These are phyloP conservation scores for Dipodomys spectabilis DNA, from an alignment of 2,113 vertebrate genomes.

Conservation along the genomic window DNA sequence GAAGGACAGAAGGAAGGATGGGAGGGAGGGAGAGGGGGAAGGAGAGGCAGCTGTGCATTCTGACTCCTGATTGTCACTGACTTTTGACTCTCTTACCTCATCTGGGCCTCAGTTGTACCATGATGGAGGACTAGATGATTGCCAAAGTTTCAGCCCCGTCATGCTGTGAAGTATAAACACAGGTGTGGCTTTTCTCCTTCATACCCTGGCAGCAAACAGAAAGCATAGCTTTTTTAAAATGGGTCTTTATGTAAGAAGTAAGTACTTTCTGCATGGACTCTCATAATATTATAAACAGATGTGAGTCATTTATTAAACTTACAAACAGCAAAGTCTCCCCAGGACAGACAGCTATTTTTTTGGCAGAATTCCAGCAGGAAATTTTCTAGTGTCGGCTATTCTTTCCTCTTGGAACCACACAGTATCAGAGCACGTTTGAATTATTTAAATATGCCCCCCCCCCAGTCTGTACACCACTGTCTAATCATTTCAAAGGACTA, in stretches of 20 bases:
- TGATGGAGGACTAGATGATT: not conserved
- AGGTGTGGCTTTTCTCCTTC: slow-evolving; percentile 11
- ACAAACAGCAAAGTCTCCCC: slow-evolving; percentile 70
- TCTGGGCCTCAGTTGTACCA: not conserved
- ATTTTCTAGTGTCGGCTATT: slow-evolving; percentile 70
- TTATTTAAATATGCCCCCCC: slow-evolving; percentile 69
- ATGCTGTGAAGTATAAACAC: not conserved
- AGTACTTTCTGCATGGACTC: slow-evolving; percentile 32
- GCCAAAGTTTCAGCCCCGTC: not conserved
- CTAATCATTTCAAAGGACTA: slow-evolving; percentile 75
- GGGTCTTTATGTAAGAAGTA: slow-evolving; percentile 17
- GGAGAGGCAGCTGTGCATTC: too few relatives aligned
- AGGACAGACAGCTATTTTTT: slow-evolving; percentile 61
- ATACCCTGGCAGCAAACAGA: slow-evolving; percentile 47
- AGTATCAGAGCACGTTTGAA: slow-evolving; percentile 65
- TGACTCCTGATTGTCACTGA: not conserved
- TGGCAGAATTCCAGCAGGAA: slow-evolving; percentile 83
- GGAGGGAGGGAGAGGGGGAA: too few relatives aligned
- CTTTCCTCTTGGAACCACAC: slow-evolving; percentile 63
- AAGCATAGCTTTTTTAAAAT: slow-evolving; percentile 48
- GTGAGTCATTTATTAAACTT: slow-evolving; percentile 78
- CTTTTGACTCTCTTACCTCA: not conserved
- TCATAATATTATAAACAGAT: slow-evolving; percentile 78
- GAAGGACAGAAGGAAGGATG: not conserved
- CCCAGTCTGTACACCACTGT: slow-evolving; percentile 64